Evolutionary conservation across 1,140 invertebrate species (phyloP), one percentile per base, ranked within the genome.

Genomic region (Zelostemma sp.): DNA sequence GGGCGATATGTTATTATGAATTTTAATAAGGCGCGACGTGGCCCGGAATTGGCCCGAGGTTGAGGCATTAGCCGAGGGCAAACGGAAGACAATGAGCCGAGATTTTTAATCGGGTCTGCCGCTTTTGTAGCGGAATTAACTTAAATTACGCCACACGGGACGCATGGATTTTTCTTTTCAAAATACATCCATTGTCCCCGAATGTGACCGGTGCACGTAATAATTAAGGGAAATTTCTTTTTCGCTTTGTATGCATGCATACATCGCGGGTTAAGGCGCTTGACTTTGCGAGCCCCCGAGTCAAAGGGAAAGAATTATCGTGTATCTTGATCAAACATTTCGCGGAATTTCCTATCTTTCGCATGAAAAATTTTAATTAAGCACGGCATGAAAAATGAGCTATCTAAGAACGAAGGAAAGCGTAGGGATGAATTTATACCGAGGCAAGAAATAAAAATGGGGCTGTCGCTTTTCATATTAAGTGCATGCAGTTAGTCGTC

Each of bases 81-180:
- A 82, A 81, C 76, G 78, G 59, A 78, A 82, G 80, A 84, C 80
- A 82, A 82, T 82, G 80, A 77, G 72, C 48, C 63, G 51, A 79
- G 79, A 75, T 80, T 81, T 83, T 83, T 83, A 83, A 82, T 83
- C 80, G 75, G 78, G 76, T 80, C 74, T 77, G 72, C 62, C 75
- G 75, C 62, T 76, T 69, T 78, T 77, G 82, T 80, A 82, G 77
- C 80, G 77, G 80, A 83, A 83, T 84, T 81, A 82, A 82, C 80
- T 82, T 68, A 78, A 84, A 84, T 84, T 81, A 77, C 68, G 77
- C 75, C 79, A 79, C 76, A 68, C 74, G 76, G 74, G 76, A 75
- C 73, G 75, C 57, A 51, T 66, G 70, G 68, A 80, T 80, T 75
- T 76, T 70, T 74, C 79, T 79, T 82, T 80, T 79, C 73, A 79